Conservation (phyloP, 2,797 vertebrate genomes). For the Squalus acanthias region DNA sequence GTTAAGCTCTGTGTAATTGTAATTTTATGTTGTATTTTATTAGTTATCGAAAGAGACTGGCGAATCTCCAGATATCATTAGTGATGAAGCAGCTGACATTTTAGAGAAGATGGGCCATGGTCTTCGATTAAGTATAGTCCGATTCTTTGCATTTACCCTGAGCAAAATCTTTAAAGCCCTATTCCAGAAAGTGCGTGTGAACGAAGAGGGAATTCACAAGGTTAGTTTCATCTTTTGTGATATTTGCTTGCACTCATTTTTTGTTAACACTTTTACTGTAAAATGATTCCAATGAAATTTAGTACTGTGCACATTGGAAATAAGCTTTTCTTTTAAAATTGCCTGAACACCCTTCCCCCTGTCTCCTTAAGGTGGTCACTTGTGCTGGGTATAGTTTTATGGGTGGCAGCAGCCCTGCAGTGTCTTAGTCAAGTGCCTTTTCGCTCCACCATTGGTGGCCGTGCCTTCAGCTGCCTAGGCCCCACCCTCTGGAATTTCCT, state of each 20-base stretch:
- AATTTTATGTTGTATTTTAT: slow-evolving; percentile 34
- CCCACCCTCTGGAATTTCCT: not conserved
- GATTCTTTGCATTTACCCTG: slow-evolving; percentile 83
- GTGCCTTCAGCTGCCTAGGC: not conserved
- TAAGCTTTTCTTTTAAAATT: not conserved
- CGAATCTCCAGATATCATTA: slow-evolving; percentile 63
- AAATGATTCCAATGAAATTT: not conserved
- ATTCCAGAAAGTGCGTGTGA: slow-evolving; percentile 82
- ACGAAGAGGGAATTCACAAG: slow-evolving; percentile 93
- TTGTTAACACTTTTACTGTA: not conserved
- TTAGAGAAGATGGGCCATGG: slow-evolving; percentile 92
- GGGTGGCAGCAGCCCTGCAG: too few species aligned
- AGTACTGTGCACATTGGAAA: not conserved
- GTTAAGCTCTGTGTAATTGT: slow-evolving; percentile 11
- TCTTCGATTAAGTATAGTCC: slow-evolving; percentile 73
- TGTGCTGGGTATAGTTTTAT: not conserved
- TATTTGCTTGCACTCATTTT: not conserved
- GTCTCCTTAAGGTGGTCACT: not conserved
- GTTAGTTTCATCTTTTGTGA: slow-evolving; percentile 60
- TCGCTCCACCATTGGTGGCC: not conserved
- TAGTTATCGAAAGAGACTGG: slow-evolving; percentile 75
- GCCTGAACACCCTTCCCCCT: not conserved
- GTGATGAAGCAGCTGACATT: slow-evolving; percentile 73
- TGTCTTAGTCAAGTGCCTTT: not conserved
- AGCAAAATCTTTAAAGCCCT: slow-evolving; percentile 87